Base-by-base conservation (phyloP, 2,888 invertebrate species). In the Dicycla oo region DNA sequence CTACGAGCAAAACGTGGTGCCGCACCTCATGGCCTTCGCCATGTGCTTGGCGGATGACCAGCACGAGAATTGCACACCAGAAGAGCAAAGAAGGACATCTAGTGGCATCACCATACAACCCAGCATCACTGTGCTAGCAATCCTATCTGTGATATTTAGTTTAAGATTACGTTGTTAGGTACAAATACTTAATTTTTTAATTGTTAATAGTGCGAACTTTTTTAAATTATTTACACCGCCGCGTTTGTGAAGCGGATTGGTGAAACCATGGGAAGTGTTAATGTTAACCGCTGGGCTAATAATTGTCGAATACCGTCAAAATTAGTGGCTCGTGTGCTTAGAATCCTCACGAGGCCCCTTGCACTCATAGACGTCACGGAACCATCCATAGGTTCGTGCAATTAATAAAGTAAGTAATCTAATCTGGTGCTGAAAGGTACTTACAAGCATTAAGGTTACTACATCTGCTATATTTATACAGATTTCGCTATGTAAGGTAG, bases 1-100 rank as follows among this genome's bases (percentile, higher is more conserved):
- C 65, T 97, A 97, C 86, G 98, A 98, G 86, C 98, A 98, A 90
- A 97, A 97, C 87, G 96, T 97, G 73, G 97, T 98, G 20, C 98
- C 98, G 0, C 97, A 98, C 87, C 96, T 97, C 34, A 97, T 98
- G 94, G 97, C 96, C 0, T 98, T 97, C 85, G 98, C 98, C 1
- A 96, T 97, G 87, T 98, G 98, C 84, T 93, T 98, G 0, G 96
- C 97, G 0, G 91, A 95, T 2, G 95, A 96, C 40, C 93, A 93
- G 75, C 96, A 97, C 82, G 92, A 89, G 20, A 95, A 94, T 70
- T 96, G 96, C 72, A 73, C 72, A 13, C 71, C 76, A 2, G 66
- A 34, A 34, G 57, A 68, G 8, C 56, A 64, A n/a, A 73, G 61
- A 40, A 75, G 30, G 3, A 64, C 69, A 4, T 81, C 80, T 1